Evolutionary conservation across 2,888 invertebrate genomes (phyloP), one percentile per base, ranked within the genome.

Genomic region (Callinectes sapidus): DNA sequence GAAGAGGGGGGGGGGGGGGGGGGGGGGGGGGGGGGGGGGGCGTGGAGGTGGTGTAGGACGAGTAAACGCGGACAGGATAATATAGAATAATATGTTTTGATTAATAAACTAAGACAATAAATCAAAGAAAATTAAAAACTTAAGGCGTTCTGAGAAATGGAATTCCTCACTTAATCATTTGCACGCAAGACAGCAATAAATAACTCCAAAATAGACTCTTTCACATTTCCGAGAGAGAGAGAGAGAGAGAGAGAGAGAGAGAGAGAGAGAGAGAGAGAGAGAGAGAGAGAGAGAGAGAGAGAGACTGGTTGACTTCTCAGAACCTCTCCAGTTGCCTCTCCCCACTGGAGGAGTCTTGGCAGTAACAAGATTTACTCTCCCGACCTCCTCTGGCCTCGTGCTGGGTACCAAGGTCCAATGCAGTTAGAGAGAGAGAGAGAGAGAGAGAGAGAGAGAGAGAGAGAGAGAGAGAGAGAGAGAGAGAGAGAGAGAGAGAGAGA

Each of bases 371-470:
- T 87, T 87, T 87, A 28, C 54, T 87, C 54, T 87, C 87, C 48
- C 87, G 48, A 42, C 54, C 54, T 54, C 42, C 87, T 54, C 54
- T 54, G 87, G 42, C 87, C 18, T 28, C 18, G 87, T 16, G 10
- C 81, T 81, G 81, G 81, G 81, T 81, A 81, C 35, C 81, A 35
- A 81, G 87, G 48, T n/a, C 54, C 48, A 87, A 87, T 54, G 87
- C 87, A 87, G 87, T 87, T 87, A 54, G 48, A 81, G 90, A 90
- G 81, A 90, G 90, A 81, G 90, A 90, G 90, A 81, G 90, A 90
- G 90, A 90, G 90, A 90, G 90, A 90, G 90, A 81, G 85, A 90
- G 71, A 90, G 90, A 90, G 90, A 71, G 48, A 48, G 48, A 48
- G 48, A 48, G 48, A 48, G 48, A 48, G 48, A 48, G 48, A 48